A percentile compares a stretch with the other conserved stretches of the same genome.
These are phyloP conservation scores for Periplaneta americana DNA, from an alignment of 1,140 invertebrate species.

Conservation along the genomic window DNA sequence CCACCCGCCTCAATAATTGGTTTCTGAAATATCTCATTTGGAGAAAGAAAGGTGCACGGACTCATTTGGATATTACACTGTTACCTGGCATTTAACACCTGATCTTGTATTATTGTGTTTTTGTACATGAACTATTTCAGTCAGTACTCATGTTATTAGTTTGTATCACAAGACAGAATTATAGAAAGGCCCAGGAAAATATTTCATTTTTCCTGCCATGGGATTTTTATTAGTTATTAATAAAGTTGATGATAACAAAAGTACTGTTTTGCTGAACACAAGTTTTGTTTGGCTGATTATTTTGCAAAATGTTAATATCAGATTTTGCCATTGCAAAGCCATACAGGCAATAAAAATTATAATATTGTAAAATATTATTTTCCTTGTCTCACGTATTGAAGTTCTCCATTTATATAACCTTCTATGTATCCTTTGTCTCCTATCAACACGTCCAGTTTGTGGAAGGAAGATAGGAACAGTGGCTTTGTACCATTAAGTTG, in stretches of 20 bases:
- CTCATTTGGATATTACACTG: slow-evolving; percentile 1
- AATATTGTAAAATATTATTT: neutral
- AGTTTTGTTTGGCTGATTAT: slow-evolving; percentile 1
- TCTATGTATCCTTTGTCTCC: neutral
- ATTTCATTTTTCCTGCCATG: slow-evolving; percentile 7
- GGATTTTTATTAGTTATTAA: slow-evolving; percentile 17
- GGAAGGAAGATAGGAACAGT: no score
- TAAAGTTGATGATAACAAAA: slow-evolving; percentile 8
- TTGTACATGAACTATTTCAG: slow-evolving; percentile 6
- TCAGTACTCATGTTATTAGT: slow-evolving; percentile 5
- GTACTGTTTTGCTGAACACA: slow-evolving; percentile 14
- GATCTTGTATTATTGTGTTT: slow-evolving; percentile 2
- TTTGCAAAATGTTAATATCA: slow-evolving; percentile 1
- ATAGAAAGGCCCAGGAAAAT: neutral
- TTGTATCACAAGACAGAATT: slow-evolving; percentile 2
- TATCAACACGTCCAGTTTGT: no score
- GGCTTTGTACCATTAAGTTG: no score
- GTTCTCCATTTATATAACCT: neutral
- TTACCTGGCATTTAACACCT: slow-evolving; percentile 13
- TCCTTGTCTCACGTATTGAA: neutral
- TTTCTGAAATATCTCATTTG: neutral
- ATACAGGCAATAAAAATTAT: slow-evolving; percentile 8
- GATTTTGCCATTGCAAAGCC: neutral
- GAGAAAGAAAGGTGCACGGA: slow-evolving; percentile 6
- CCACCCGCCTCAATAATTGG: neutral